Evolutionary conservation across 2,888 invertebrate species (phyloP).

Genomic region (Allophyes oxyacanthae): DNA sequence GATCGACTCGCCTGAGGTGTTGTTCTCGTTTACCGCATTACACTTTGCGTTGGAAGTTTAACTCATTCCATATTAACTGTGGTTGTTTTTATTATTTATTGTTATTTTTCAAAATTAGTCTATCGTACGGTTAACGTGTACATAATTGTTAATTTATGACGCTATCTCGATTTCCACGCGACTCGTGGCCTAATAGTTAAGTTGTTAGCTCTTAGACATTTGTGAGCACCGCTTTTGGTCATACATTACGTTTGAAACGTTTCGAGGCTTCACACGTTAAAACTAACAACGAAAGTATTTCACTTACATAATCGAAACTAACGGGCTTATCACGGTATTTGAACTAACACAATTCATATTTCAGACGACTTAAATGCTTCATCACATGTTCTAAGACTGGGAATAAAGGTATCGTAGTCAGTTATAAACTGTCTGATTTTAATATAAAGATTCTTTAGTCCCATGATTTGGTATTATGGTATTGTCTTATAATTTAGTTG

Average conservation of each 20-base stretch:
- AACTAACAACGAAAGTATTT: conserved; percentile 47
- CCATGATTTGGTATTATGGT: conserved; percentile 24
- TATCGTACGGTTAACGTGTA: conserved; percentile 56
- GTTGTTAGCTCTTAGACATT: conserved; percentile 44
- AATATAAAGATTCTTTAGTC: conserved; percentile 23
- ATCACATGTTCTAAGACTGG: conserved; percentile 23
- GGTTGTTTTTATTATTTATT: conserved; percentile 63
- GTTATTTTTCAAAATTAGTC: conserved; percentile 56
- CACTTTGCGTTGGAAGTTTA: conserved; percentile 55
- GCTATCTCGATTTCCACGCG: conserved; percentile 52
- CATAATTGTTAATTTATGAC: conserved; percentile 62
- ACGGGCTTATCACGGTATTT: conserved; percentile 45
- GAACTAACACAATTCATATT: conserved; percentile 40
- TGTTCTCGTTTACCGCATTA: conserved; percentile 37
- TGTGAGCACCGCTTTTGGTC: conserved; percentile 44
- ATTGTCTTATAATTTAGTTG: conserved; percentile 39
- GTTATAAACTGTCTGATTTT: conserved; percentile 35
- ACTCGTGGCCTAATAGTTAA: conserved; percentile 61
- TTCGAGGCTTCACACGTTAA: conserved; percentile 35
- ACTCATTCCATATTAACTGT: conserved; percentile 67
- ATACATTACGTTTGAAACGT: conserved; percentile 31
- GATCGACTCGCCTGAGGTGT: conserved; percentile 38
- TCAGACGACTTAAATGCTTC: conserved; percentile 34
- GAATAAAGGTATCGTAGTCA: conserved; percentile 20
- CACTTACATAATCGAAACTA: conserved; percentile 44